phyloP scores from a whole-genome alignment of 1,140 invertebrate genomes.

The Planococcus citri region DNA sequence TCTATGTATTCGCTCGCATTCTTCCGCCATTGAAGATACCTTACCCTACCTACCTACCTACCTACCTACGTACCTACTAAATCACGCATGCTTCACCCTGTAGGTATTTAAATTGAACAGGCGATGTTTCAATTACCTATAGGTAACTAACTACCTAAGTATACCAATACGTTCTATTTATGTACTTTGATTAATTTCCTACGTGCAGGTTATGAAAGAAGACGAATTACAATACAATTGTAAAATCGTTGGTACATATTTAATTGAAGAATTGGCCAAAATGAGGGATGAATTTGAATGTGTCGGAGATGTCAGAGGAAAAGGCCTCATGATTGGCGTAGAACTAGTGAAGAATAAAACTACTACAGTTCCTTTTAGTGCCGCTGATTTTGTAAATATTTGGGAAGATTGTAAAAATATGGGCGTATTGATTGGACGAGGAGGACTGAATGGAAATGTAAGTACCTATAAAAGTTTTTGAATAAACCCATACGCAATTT shows the following conservation, averaged over 20 bases:
- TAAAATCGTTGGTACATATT: constrained; percentile 58
- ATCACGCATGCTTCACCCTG: too few relatives aligned
- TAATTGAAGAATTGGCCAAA: constrained; percentile 58
- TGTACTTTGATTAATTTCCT: background rate
- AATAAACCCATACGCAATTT: background rate
- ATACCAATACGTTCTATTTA: too few relatives aligned
- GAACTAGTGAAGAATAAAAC: constrained; percentile 64
- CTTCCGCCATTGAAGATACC: too few relatives aligned
- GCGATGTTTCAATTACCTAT: too few relatives aligned
- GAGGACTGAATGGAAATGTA: constrained; percentile 76
- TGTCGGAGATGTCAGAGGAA: constrained; percentile 89
- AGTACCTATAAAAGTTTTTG: too few relatives aligned
- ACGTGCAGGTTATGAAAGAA: constrained; percentile 77
- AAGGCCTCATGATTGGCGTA: constrained; percentile 93
- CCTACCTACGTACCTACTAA: too few relatives aligned
- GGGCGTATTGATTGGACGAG: constrained; percentile 75
- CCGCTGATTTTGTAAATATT: constrained; percentile 50
- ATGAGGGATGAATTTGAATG: constrained; percentile 56
- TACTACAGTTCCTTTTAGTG: constrained; percentile 49
- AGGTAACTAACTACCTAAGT: too few relatives aligned
- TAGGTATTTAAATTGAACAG: too few relatives aligned
- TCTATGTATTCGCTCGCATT: too few relatives aligned
- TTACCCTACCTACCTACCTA: too few relatives aligned
- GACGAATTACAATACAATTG: constrained; percentile 67
- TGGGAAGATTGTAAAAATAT: constrained; percentile 73